Base-by-base conservation (phyloP, 2,888 invertebrate species). In the Anarsia innoxiella region DNA sequence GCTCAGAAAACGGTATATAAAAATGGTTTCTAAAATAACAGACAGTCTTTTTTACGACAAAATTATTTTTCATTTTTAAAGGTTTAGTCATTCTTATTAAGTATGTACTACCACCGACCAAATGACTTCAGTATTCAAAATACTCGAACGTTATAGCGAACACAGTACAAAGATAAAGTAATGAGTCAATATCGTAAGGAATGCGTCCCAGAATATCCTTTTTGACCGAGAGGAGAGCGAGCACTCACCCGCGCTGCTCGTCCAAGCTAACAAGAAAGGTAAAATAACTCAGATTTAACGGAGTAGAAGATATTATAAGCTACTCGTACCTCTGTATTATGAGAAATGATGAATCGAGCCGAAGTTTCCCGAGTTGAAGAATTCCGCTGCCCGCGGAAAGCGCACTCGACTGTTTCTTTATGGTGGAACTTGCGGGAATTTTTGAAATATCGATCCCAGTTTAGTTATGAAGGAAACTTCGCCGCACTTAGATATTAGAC, bases 381-480 rank as follows among this genome's bases (percentile, higher is more conserved):
- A 70, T 69, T 58, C 54, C 51, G 52, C 49, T 58, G 61, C 66
- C 60, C 60, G 52, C 52, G 63, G 60, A 66, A 66, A 73, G 74
- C 62, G 71, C 73, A 72, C 60, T 67, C 57, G 49, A 77, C 68
- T 76, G 76, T 75, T 74, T 70, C 77, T 75, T 78, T 74, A 76
- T 62, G 70, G 69, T 58, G 54, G 53, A 69, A 75, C 67, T 79
- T 75, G 51, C 39, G 46, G 48, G 59, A 71, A 66, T 70, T 75
- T 72, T 66, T 71, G 64, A 75, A 66, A 68, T 73, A 77, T 73
- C 61, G 70, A 74, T 65, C 62, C 42, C 42, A 66, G 58, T 66
- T 65, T 27, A 26, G 37, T 64, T 66, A 60, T 60, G 57, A 59
- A 48, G 51, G 39, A 51, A 57, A 48, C 6, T 51, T 60, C 56